A percentile compares a stretch with the other conserved stretches of the same genome.
Evolutionary conservation across 2,888 invertebrate species (phyloP).

Genomic region (Piscicola geometra): DNA sequence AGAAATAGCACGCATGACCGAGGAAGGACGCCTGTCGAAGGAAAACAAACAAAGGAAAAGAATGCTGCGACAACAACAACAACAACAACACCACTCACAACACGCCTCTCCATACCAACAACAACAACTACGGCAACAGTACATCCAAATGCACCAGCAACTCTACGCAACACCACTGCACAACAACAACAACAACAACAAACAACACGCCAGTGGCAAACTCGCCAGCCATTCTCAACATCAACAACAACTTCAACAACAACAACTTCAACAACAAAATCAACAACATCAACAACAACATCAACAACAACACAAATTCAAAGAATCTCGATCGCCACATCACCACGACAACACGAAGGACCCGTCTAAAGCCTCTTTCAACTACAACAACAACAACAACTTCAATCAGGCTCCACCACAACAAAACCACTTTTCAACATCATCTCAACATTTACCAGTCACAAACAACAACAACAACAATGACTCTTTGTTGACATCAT

Average conservation of each 20-base stretch:
- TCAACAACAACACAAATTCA: background rate
- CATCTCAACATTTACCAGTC: too few species aligned
- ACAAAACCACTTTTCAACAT: too few species aligned
- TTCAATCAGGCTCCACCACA: too few species aligned
- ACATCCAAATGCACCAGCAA: background rate
- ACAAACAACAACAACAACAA: background rate
- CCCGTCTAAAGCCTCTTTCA: background rate
- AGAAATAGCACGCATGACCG: background rate
- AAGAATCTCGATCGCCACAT: too few species aligned
- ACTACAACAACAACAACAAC: background rate
- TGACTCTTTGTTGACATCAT: background rate
- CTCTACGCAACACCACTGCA: background rate
- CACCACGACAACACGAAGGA: too few species aligned
- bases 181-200: background rate
- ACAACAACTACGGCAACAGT: constrained; percentile 3
- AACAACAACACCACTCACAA: background rate
- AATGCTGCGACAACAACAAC: background rate
- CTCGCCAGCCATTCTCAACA: background rate
- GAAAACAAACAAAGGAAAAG: background rate
- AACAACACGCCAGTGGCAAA: background rate
- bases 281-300: background rate
- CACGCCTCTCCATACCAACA: background rate
- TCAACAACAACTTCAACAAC: too few species aligned
- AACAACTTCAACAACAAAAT: background rate
- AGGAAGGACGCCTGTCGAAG: background rate